phyloP scores from a whole-genome alignment of 2,888 invertebrate species.

The Synanthedon andrenaeformis region DNA sequence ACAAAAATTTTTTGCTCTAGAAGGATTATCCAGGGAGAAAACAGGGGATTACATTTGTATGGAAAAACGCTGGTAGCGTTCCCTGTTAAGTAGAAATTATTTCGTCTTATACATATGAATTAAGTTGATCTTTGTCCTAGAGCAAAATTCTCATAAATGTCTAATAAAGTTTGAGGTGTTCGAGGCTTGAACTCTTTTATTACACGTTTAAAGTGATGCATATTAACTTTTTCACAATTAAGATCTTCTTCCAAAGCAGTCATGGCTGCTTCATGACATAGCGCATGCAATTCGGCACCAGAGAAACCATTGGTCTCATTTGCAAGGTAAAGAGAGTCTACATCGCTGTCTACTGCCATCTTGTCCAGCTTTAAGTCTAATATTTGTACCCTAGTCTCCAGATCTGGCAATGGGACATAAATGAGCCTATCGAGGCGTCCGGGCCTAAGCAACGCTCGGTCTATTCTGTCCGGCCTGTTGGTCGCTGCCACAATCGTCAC shows the following conservation, averaged over 20 bases:
- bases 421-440: constrained; percentile 92
- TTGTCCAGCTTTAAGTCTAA: constrained; percentile 80
- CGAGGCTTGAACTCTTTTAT: constrained; percentile 79
- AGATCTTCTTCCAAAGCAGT: constrained; percentile 84
- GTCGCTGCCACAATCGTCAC: constrained; percentile 96
- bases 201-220: constrained; percentile 80
- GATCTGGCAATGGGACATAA: constrained; percentile 92
- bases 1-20: too few species aligned
- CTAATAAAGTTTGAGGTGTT: constrained; percentile 77
- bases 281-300: constrained; percentile 91
- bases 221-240: constrained; percentile 70
- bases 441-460: constrained; percentile 90
- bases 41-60: too few species aligned
- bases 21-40: too few species aligned
- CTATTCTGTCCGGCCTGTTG: constrained; percentile 95
- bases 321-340: constrained; percentile 76
- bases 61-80: too few species aligned
- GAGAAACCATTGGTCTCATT: constrained; percentile 83
- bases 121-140: constrained; percentile 44
- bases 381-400: constrained; percentile 83
- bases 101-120: not conserved
- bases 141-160: constrained; percentile 78
- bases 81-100: not conserved
- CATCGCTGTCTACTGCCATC: constrained; percentile 77
- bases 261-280: constrained; percentile 93